phyloP scores from a whole-genome alignment of 2,888 invertebrate species.

The Antitype chi region DNA sequence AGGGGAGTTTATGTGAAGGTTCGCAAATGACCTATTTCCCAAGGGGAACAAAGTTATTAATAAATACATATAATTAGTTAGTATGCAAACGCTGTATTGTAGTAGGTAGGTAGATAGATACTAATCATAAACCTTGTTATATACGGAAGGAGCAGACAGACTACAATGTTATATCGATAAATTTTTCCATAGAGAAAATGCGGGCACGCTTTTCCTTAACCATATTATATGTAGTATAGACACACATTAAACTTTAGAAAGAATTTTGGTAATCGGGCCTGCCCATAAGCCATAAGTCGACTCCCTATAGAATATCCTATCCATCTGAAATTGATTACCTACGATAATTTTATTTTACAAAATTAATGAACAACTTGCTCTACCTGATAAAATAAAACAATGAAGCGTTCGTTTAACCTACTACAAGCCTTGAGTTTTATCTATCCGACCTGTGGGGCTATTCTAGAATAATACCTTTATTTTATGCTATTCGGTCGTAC shows the following conservation, averaged over 20 bases:
- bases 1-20: slow-evolving; percentile 43
- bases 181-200: background rate
- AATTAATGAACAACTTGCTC: background rate
- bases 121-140: slow-evolving; percentile 33
- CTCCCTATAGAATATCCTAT: background rate
- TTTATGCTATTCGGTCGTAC: slow-evolving; percentile 15
- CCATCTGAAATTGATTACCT: background rate
- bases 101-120: background rate
- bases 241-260: background rate
- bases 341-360: background rate
- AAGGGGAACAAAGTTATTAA: slow-evolving; percentile 36
- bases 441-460: slow-evolving; percentile 14
- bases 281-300: background rate
- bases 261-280: background rate
- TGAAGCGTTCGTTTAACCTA: slow-evolving; percentile 25
- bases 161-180: slow-evolving; percentile 8
- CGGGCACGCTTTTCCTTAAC: slow-evolving; percentile 1
- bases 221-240: background rate
- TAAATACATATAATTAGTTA: slow-evolving; percentile 37
- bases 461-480: slow-evolving; percentile 34
- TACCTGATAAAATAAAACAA: slow-evolving; percentile 30
- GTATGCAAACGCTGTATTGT: slow-evolving; percentile 34
- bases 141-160: slow-evolving; percentile 4
- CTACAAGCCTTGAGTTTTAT: slow-evolving; percentile 39
- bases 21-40: slow-evolving; percentile 52